phyloP scores from a whole-genome alignment of 2,888 invertebrate species.

The Volucella bombylans region DNA sequence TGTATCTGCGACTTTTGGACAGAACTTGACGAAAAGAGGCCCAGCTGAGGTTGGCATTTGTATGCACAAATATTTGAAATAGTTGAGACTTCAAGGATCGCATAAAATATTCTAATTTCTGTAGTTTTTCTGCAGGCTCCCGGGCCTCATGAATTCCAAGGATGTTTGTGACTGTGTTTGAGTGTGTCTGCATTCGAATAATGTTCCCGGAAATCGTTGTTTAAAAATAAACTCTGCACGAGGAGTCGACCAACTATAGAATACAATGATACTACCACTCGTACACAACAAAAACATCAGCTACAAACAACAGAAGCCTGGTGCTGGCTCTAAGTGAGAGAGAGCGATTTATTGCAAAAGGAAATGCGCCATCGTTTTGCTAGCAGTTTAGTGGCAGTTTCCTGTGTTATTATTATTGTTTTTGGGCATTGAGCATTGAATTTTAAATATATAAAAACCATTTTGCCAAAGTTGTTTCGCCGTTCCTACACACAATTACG shows the following conservation, averaged over 20 bases:
- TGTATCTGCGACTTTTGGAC: not conserved
- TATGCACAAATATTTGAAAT: conserved; percentile 74
- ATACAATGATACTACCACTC: not conserved
- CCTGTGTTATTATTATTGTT: conserved; percentile 70
- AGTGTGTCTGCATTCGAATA: conserved; percentile 68
- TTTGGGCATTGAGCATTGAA: conserved; percentile 52
- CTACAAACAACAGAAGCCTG: not conserved
- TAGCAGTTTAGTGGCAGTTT: conserved; percentile 69
- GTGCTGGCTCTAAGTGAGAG: conserved; percentile 4
- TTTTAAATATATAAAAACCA: conserved; percentile 60
- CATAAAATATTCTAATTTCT: conserved; percentile 74
- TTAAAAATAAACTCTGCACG: conserved; percentile 71
- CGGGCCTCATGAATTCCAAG: conserved; percentile 70
- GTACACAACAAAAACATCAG: not conserved
- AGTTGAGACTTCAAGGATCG: conserved; percentile 73
- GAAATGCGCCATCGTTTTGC: conserved; percentile 71
- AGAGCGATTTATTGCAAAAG: conserved; percentile 70
- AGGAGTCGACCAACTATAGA: conserved; percentile 33
- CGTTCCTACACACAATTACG: conserved; percentile 9
- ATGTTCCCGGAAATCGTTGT: conserved; percentile 74
- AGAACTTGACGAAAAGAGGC: conserved; percentile 57
- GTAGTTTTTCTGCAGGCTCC: conserved; percentile 67
- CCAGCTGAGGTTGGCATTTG: conserved; percentile 67
- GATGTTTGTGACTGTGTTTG: conserved; percentile 68
- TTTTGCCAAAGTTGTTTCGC: conserved; percentile 31